Evolutionary conservation across 2,113 vertebrate species (phyloP).

Genomic region (Nesogale talazaci): DNA sequence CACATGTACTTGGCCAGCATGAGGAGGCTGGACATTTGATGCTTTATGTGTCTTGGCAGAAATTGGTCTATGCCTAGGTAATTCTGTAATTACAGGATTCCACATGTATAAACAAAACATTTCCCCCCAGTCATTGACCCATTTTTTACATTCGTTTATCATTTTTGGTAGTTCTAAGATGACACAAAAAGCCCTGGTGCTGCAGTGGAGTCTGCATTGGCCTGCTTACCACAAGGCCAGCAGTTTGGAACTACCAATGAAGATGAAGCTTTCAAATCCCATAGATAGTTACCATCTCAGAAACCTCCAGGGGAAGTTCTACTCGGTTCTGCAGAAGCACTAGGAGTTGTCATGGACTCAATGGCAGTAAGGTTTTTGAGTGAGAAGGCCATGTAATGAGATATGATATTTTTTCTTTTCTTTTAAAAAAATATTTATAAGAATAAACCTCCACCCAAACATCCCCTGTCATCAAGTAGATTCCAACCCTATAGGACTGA

Average conservation of each 20-base stretch:
- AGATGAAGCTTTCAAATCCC: too few relatives aligned
- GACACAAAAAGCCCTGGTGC: too few relatives aligned
- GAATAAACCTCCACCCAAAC: background rate
- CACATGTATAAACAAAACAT: background rate
- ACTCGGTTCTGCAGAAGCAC: too few relatives aligned
- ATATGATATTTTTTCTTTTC: background rate
- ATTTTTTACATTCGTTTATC: background rate
- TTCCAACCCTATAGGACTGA: too few relatives aligned
- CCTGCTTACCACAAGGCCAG: too few relatives aligned
- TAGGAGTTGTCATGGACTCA: too few relatives aligned
- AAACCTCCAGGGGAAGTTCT: too few relatives aligned
- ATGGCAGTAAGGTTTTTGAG: too few relatives aligned
- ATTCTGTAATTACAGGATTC: background rate
- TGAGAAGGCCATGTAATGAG: background rate
- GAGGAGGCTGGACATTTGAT: background rate
- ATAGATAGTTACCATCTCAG: too few relatives aligned
- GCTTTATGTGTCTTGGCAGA: background rate
- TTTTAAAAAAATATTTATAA: background rate
- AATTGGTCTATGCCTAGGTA: background rate
- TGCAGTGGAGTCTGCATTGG: too few relatives aligned
- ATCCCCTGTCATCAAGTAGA: too few relatives aligned
- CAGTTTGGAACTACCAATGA: too few relatives aligned
- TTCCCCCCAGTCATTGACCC: background rate
- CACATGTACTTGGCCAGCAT: background rate
- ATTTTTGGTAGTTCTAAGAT: constrained; percentile 2